These are phyloP conservation scores for Odontomachus brunneus DNA, from an alignment of 1,140 invertebrate genomes.

Conservation along the genomic window DNA sequence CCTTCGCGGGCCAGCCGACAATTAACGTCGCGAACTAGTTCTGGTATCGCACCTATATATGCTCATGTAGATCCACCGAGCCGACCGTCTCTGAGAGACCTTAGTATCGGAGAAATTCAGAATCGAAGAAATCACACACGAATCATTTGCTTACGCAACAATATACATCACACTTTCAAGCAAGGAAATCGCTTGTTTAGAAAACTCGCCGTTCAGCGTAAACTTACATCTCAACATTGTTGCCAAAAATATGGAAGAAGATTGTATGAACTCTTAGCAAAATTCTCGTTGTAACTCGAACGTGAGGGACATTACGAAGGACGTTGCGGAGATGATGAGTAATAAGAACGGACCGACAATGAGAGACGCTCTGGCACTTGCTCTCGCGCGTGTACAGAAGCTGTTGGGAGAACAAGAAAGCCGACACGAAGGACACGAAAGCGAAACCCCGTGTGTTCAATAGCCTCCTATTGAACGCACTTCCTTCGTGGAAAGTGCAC, in stretches of 20 bases:
- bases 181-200: background rate
- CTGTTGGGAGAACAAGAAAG: conserved; percentile 27
- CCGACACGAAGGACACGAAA: conserved; percentile 23
- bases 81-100: background rate
- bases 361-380: conserved; percentile 29
- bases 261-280: conserved; percentile 3
- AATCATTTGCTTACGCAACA: background rate
- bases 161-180: background rate
- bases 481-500: background rate
- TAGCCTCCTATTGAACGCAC: background rate
- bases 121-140: background rate
- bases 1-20: background rate
- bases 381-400: conserved; percentile 50
- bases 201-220: conserved; percentile 16
- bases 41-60: background rate
- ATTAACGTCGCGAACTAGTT: background rate
- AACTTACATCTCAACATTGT: conserved; percentile 19
- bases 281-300: conserved; percentile 37
- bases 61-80: background rate
- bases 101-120: background rate
- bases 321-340: conserved; percentile 40
- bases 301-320: conserved; percentile 22
- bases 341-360: conserved; percentile 9
- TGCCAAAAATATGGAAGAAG: no score
- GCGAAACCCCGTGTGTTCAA: conserved; percentile 6